Evolutionary conservation across 2,797 vertebrate species (phyloP).

Genomic region (Vipera latastei): DNA sequence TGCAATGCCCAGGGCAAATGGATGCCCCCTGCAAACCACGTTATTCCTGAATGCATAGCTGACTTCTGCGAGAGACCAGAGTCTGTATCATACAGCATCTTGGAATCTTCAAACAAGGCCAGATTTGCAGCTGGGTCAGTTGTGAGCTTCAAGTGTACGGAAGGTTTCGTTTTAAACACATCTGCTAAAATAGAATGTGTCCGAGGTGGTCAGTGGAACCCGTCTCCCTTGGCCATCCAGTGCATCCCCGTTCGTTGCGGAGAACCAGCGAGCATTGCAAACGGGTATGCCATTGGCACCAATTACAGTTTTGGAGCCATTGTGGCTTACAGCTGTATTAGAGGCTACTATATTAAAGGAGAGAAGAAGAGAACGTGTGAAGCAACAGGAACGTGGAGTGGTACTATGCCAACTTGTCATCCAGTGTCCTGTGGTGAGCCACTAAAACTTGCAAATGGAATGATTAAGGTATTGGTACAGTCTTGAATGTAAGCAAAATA

Average conservation of each 20-base stretch:
- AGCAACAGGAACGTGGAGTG: constrained; percentile 91
- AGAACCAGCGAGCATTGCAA: constrained; percentile 79
- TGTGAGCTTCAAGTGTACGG: constrained; percentile 93
- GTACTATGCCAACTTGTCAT: constrained; percentile 82
- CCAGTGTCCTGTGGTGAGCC: constrained; percentile 85
- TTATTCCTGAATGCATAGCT: constrained; percentile 85
- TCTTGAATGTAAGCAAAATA: background rate
- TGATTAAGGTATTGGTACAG: constrained; percentile 79
- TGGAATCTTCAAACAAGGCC: constrained; percentile 87
- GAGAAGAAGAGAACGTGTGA: constrained; percentile 93
- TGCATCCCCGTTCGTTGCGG: constrained; percentile 92
- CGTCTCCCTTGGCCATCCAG: constrained; percentile 82
- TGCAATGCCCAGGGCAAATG: constrained; percentile 90
- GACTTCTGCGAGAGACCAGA: constrained; percentile 91
- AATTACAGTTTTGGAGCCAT: constrained; percentile 95
- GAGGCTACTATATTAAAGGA: constrained; percentile 90
- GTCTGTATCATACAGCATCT: constrained; percentile 82
- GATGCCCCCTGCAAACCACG: constrained; percentile 82
- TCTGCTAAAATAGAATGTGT: constrained; percentile 86
- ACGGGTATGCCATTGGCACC: constrained; percentile 87
- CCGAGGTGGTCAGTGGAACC: constrained; percentile 89
- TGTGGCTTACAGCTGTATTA: constrained; percentile 93
- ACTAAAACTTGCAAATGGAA: constrained; percentile 82
- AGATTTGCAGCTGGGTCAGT: constrained; percentile 85
- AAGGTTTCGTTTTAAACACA: constrained; percentile 92